Base-by-base conservation (phyloP, 92 coral and sea anemone genomes). In the Palythoa grandis region DNA sequence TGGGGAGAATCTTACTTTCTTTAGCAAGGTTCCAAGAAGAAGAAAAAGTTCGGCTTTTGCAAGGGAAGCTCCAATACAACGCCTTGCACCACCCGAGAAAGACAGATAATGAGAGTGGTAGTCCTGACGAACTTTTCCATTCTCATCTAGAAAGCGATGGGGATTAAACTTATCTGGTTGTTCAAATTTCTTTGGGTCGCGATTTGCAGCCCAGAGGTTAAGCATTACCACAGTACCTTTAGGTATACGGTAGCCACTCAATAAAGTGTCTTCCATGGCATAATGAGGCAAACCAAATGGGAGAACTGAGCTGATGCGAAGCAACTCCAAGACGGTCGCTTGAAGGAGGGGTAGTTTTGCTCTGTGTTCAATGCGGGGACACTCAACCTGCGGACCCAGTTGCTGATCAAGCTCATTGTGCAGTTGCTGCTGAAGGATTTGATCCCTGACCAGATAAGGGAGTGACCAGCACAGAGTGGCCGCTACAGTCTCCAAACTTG, bases 141-240 rank as follows among this genome's bases (percentile, higher is more conserved):
- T 70, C 39, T 86, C 86, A 52, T 91, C 96, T 24, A 96, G 88
- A 79, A 96, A 96, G 56, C 98, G 98, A 77, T 89, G 82, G 17
- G 98, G 98, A 82, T 96, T 86, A 76, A 96, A 96, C 76, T 76
- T 54, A 7, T 92, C 86, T 68, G 98, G 92, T 39, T 90, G 89
- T 20, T 92, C 88, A 89, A 96, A 96, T 58, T 89, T 69, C 24
- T 92, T 76, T 35, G 93, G 90, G 68, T 96, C 98, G 75, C 95
- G 98, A 82, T 92, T 94, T 58, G 95, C 91, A 3, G 96, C 98
- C 98, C 98, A 96, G 66, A 96, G 87, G 86, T 96, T 96, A 7
- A 87, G 91, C 89, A 96, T 54, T 65, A 96, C 94, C 20, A 91
- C 57, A 48, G 98, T 94, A 68, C 91, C 98, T 92, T 92, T 92